Evolutionary conservation across 1,140 invertebrate species (phyloP).

Genomic region (Thaumatotibia leucotreta): DNA sequence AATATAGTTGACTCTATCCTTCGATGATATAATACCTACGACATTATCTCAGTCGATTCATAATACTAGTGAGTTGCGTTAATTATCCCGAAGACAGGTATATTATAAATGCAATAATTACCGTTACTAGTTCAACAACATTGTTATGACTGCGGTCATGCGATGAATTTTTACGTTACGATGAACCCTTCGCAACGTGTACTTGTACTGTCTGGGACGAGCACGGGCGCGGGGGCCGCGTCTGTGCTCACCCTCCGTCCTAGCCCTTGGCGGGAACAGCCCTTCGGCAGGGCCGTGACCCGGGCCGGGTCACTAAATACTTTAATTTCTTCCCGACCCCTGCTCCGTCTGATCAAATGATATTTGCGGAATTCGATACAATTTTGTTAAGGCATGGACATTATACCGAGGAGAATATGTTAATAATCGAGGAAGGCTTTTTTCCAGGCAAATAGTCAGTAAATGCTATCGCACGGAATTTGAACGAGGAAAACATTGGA

Average conservation of each 20-base stretch:
- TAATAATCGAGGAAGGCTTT: too few relatives aligned
- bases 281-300: conserved; percentile 18
- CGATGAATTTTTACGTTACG: conserved; percentile 10
- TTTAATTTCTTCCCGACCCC: conserved; percentile 32
- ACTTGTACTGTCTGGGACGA: background rate
- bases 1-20: too few relatives aligned
- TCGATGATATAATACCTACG: too few relatives aligned
- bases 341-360: background rate
- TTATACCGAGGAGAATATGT: too few relatives aligned
- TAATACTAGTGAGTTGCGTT: too few relatives aligned
- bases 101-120: background rate
- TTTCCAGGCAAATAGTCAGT: too few relatives aligned
- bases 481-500: background rate
- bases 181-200: background rate
- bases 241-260: conserved; percentile 27
- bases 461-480: too few relatives aligned
- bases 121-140: background rate
- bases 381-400: too few relatives aligned
- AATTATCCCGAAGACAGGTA: too few relatives aligned
- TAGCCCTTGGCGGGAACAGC: conserved; percentile 17
- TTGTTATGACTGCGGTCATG: background rate
- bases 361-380: background rate
- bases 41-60: too few relatives aligned
- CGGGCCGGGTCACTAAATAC: conserved; percentile 23
- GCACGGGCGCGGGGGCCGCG: conserved; percentile 4